Evolutionary conservation across 2,888 invertebrate species (phyloP), one percentile per base, ranked within the genome.

Genomic region (Aplocera efformata): DNA sequence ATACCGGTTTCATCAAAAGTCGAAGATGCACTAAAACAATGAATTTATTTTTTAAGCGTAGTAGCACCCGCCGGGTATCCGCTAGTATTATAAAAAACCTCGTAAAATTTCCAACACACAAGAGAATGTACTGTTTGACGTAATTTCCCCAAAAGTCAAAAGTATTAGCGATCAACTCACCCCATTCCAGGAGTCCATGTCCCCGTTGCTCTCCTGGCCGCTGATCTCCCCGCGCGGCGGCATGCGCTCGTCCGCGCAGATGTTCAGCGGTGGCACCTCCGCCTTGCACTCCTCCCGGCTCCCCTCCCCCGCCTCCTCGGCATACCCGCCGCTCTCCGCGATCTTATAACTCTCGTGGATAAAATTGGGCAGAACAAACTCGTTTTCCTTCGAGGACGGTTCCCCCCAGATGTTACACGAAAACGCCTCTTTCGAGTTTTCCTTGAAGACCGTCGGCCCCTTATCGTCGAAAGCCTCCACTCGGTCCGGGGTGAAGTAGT

Each of bases 181-280:
- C 86, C 93, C 91, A 75, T 91, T 93, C 91, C 94, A 94, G 8
- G 91, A 91, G 57, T 95, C 95, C 67, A 93, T 93, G 56, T 93
- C 93, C 7, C 94, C 95, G 65, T 94, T 93, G 78, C 95, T 95
- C 70, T 96, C 96, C 71, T 95, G 96, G 8, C 95, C 96, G 7
- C 95, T 95, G 26, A 96, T 90, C 78, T 96, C 96, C 1, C 96
- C 96, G 48, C 94, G 91, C 0, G 96, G 93, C 23, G 96, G 96
- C 95, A 96, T 96, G 53, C 93, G 92, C 74, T 96, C 96, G 65
- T 96, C 95, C 0, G 96, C 92, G 57, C 94, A 91, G 61, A 96
- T 95, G 67, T 95, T 94, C 30, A 95, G 64, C 20, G 80, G 71
- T 10, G 75, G 68, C 44, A 84, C 75, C 31, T 84, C 84, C 8